Percentiles rank a stretch among this genome's conserved stretches.
These are phyloP conservation scores for Sinonovacula constricta DNA, from an alignment of 1,140 invertebrate species.

Conservation along the genomic window DNA sequence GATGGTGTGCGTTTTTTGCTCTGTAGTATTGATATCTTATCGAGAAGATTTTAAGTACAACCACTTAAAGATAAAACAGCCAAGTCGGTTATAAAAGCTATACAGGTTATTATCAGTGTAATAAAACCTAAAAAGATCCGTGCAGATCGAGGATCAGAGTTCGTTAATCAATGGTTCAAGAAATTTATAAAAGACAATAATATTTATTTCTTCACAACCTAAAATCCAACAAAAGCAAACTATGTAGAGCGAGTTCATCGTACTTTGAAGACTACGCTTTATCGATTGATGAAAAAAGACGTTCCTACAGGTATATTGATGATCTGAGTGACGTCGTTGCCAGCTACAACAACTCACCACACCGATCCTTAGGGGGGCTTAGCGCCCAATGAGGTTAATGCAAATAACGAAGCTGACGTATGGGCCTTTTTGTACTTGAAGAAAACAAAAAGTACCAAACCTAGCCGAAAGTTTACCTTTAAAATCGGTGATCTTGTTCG, in stretches of 20 bases:
- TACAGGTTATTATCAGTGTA: slow-evolving; percentile 28
- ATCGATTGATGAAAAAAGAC: slow-evolving; percentile 9
- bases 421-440: background rate
- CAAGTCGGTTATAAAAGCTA: slow-evolving; percentile 41
- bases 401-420: background rate
- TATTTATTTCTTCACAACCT: slow-evolving; percentile 34
- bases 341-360: background rate
- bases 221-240: slow-evolving; percentile 47
- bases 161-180: slow-evolving; percentile 17
- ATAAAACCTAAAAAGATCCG: background rate
- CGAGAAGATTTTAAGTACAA: slow-evolving; percentile 41
- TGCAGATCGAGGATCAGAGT: slow-evolving; percentile 42
- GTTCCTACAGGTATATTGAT: background rate
- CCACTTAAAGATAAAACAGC: slow-evolving; percentile 48
- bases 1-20: slow-evolving; percentile 36
- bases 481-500: background rate
- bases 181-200: slow-evolving; percentile 26
- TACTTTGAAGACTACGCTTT: slow-evolving; percentile 44
- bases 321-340: background rate
- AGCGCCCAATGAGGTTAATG: background rate
- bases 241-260: slow-evolving; percentile 34
- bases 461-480: background rate
- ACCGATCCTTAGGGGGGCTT: background rate
- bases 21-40: slow-evolving; percentile 39
- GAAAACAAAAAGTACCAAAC: background rate